Evolutionary conservation across 2,113 vertebrate genomes (phyloP), one percentile per base, ranked within the genome.

Genomic region (Gnathonemus longibarbis): DNA sequence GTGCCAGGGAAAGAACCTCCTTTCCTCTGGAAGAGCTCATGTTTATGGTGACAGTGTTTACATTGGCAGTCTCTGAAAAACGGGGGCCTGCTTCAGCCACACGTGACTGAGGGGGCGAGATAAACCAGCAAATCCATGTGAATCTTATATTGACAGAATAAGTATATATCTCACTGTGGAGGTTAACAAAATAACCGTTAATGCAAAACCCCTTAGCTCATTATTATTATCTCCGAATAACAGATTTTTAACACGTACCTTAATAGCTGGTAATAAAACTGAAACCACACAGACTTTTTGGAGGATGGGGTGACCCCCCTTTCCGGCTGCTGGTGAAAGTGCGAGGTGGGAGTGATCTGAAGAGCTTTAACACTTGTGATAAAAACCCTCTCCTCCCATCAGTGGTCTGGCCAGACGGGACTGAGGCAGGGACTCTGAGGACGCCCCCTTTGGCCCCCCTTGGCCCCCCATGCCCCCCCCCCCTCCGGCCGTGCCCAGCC

Each of bases 21-120:
- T 92, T 95, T 95, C 95, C 94, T 94, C 91, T 94, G 93, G 93
- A 93, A 94, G 92, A 94, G 94, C 94, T 94, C 94, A 94, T 92
- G 94, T 95, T 95, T 94, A 93, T 94, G 92, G 91, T 91, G 88
- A 84, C 86, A 42, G 84, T 95, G 94, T 95, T 95, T 95, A 94
- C 91, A 92, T 94, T 94, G 93, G 92, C 93, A 48, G 48, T 45
- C 83, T 56, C 46, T 66, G 21, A 80, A 52, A 90, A n/a, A 31
- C 46, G 52, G 0, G 5, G 8, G 86, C n/a, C 86, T 86, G 27
- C 17, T 2, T 52, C 53, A 42, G 86, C 31, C n/a, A 10, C 62
- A 52, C 66, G 9, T 58, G 21, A 85, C 86, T 48, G 46, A 17
- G 52, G 31, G 19, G 39, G 27, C 6, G 15, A 56, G 27, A 56